These are phyloP conservation scores for Pinna nobilis DNA, from an alignment of 1,140 invertebrate genomes.

Conservation along the genomic window DNA sequence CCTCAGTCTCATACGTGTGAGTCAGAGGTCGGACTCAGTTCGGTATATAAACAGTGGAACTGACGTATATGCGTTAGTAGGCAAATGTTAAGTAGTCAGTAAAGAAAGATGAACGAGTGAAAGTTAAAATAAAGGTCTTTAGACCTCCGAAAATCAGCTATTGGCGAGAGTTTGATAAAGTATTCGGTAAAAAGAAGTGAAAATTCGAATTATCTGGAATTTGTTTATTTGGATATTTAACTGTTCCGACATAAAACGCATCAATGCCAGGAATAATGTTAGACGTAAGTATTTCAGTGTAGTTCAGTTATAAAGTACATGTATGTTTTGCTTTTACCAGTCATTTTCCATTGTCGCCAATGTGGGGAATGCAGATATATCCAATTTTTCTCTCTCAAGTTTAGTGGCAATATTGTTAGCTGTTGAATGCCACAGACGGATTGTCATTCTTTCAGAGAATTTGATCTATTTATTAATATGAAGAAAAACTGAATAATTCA, in stretches of 20 bases:
- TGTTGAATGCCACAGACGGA: too few relatives aligned
- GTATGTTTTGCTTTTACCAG: too few relatives aligned
- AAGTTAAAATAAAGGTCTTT: constrained; percentile 33
- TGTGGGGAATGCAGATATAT: too few relatives aligned
- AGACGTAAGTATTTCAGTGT: constrained; percentile 20
- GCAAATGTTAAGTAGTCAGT: constrained; percentile 10
- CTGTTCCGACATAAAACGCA: not conserved
- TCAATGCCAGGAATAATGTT: constrained; percentile 30
- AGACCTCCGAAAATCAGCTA: constrained; percentile 30
- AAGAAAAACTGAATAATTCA: too few relatives aligned
- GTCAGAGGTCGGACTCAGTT: constrained; percentile 37
- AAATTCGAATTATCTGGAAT: too few relatives aligned
- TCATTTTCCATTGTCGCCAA: too few relatives aligned
- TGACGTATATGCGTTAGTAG: constrained; percentile 31
- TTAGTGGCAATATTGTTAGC: too few relatives aligned
- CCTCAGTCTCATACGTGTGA: constrained; percentile 45
- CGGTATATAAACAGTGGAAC: constrained; percentile 39
- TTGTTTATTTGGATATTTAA: constrained; percentile 7
- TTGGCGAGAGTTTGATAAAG: not conserved
- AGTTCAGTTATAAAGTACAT: too few relatives aligned
- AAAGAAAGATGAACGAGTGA: constrained; percentile 48
- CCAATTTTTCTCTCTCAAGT: too few relatives aligned
- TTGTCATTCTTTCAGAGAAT: too few relatives aligned
- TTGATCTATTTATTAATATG: too few relatives aligned
- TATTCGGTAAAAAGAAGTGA: not conserved